phyloP scores from a whole-genome alignment of 2,113 vertebrate genomes.

The Cygnus atratus region DNA sequence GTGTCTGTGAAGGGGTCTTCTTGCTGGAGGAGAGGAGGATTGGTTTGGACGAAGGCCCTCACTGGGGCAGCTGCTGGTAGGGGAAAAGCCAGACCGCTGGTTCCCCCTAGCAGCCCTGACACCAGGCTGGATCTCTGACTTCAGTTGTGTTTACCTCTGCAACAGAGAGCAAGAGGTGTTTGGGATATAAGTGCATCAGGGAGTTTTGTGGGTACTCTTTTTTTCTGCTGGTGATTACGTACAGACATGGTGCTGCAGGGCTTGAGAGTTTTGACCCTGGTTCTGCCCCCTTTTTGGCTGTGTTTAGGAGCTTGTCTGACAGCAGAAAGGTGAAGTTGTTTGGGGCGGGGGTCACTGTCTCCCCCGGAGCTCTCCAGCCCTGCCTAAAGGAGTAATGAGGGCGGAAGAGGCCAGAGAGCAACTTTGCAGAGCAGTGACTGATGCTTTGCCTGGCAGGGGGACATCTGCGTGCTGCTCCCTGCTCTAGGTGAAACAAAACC shows the following conservation, averaged over 20 bases:
- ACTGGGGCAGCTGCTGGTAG: neutral
- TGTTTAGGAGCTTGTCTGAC: neutral
- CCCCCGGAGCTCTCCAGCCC: neutral
- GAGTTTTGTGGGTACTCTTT: too few species aligned
- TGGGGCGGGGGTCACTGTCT: neutral
- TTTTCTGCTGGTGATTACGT: neutral
- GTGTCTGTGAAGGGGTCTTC: neutral
- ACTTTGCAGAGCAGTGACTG: neutral
- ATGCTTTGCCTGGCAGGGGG: neutral
- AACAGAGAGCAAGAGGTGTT: neutral
- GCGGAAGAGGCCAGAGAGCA: neutral
- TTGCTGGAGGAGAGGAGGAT: neutral
- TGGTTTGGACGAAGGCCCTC: neutral
- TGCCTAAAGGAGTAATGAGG: too few species aligned
- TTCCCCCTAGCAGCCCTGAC: neutral
- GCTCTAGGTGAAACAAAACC: neutral
- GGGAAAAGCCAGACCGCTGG: neutral
- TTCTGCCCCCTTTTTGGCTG: neutral
- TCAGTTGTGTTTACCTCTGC: neutral
- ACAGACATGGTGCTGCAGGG: neutral
- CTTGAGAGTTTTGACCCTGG: neutral
- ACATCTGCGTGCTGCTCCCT: rapidly evolving
- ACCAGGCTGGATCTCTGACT: neutral
- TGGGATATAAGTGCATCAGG: neutral
- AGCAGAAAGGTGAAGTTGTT: neutral